These are phyloP conservation scores for Siphamia tubifer DNA, from an alignment of 2,113 vertebrate genomes.

Conservation along the genomic window DNA sequence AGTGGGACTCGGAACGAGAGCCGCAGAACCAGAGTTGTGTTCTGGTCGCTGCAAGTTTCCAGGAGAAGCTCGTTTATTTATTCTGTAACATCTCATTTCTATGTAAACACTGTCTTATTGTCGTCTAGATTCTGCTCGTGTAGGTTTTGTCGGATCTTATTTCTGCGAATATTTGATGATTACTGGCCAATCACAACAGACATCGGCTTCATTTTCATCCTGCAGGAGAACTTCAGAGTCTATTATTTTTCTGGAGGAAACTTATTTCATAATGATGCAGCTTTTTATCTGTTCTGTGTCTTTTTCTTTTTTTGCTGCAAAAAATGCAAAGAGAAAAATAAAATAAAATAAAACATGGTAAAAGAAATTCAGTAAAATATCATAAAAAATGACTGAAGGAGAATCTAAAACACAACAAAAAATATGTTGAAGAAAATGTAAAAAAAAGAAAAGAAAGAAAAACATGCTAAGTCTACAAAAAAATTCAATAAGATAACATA, in stretches of 20 bases:
- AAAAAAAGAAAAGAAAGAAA: no score
- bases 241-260: background rate
- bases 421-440: no score
- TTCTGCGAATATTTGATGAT: constrained; percentile 1
- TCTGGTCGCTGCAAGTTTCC: constrained; percentile 15
- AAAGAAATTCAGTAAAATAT: no score
- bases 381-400: no score
- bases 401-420: no score
- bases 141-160: background rate
- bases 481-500: no score
- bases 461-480: no score
- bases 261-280: constrained; percentile 16
- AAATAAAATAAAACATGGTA: no score
- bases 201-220: background rate
- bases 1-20: constrained; percentile 35
- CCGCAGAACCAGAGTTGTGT: background rate
- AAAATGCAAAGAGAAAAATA: no score
- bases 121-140: background rate
- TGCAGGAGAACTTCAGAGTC: background rate
- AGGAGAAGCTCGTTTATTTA: constrained; percentile 39
- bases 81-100: constrained; percentile 39
- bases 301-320: no score
- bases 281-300: background rate
- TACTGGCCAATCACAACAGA: background rate
- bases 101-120: constrained; percentile 27